Conservation (phyloP, 2,113 vertebrate genomes). For the Nothocercus julius region DNA sequence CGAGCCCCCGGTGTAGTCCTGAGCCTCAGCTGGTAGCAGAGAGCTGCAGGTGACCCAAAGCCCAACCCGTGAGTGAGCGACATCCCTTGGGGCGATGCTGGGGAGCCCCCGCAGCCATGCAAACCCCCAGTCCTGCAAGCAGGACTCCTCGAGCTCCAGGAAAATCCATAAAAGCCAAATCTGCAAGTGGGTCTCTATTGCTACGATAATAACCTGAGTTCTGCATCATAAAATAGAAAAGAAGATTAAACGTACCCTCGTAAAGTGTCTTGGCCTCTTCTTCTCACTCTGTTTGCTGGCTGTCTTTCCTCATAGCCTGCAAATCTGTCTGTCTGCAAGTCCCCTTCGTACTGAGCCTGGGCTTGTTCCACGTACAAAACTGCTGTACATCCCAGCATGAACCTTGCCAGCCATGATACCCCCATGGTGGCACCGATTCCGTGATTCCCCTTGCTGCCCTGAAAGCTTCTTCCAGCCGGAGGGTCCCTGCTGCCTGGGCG, state of each 20-base stretch:
- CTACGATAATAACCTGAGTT: background rate
- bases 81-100: rapidly evolving
- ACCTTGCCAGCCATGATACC: constrained; percentile 75
- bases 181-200: background rate
- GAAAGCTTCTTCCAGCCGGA: background rate
- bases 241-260: constrained; percentile 82
- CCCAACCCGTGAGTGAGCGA: background rate
- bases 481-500: background rate
- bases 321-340: constrained; percentile 81
- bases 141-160: background rate
- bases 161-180: background rate
- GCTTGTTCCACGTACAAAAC: constrained; percentile 70
- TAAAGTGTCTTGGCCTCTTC: constrained; percentile 86
- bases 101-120: background rate
- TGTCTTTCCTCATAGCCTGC: constrained; percentile 79
- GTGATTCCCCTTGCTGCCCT: background rate
- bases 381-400: constrained; percentile 85
- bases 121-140: background rate
- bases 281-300: constrained; percentile 78
- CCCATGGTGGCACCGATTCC: constrained; percentile 72
- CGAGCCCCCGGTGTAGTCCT: background rate
- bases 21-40: background rate
- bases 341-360: constrained; percentile 76
- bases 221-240: background rate
- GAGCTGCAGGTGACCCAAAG: rapidly evolving